phyloP scores from a whole-genome alignment of 1,140 invertebrate species.

The Luehdorfia chinensis region DNA sequence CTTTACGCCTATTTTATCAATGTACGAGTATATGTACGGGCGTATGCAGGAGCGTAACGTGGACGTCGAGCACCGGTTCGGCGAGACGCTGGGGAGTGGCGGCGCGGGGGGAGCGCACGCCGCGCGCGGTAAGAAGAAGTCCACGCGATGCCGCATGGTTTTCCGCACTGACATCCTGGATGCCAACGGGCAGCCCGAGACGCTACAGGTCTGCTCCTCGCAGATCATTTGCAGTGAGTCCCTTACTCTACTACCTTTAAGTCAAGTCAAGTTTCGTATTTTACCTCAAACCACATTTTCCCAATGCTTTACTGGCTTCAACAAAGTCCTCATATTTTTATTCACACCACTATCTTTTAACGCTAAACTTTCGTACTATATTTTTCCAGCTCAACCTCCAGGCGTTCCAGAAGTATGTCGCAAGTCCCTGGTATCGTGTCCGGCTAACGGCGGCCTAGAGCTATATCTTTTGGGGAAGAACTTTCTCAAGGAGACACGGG shows the following conservation, averaged over 20 bases:
- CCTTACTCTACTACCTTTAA: constrained; percentile 13
- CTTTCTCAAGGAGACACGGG: constrained; percentile 95
- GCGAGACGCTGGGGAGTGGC: constrained; percentile 78
- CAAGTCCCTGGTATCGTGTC: constrained; percentile 89
- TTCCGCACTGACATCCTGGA: constrained; percentile 90
- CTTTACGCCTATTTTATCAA: too few species aligned
- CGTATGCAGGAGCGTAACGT: constrained; percentile 98
- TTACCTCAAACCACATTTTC: too few species aligned
- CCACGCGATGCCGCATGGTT: constrained; percentile 95
- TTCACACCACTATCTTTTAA: too few species aligned
- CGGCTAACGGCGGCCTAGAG: constrained; percentile 90
- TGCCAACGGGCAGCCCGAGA: constrained; percentile 85
- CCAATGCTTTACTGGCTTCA: too few species aligned
- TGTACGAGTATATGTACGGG: too few species aligned
- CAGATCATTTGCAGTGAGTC: constrained; percentile 97
- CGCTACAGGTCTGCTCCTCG: constrained; percentile 94
- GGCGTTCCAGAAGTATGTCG: constrained; percentile 97
- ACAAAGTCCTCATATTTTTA: too few species aligned
- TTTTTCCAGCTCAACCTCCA: constrained; percentile 90
- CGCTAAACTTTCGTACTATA: too few species aligned
- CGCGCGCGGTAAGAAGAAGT: constrained; percentile 93
- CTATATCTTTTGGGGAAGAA: constrained; percentile 98
- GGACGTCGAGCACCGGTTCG: constrained; percentile 95
- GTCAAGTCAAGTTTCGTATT: too few species aligned
- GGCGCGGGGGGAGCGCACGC: constrained; percentile 77